Percentiles rank a stretch among this genome's conserved stretches.
These are phyloP conservation scores for Disparrhopalites patrizii DNA, from an alignment of 2,888 invertebrate genomes.

Conservation along the genomic window DNA sequence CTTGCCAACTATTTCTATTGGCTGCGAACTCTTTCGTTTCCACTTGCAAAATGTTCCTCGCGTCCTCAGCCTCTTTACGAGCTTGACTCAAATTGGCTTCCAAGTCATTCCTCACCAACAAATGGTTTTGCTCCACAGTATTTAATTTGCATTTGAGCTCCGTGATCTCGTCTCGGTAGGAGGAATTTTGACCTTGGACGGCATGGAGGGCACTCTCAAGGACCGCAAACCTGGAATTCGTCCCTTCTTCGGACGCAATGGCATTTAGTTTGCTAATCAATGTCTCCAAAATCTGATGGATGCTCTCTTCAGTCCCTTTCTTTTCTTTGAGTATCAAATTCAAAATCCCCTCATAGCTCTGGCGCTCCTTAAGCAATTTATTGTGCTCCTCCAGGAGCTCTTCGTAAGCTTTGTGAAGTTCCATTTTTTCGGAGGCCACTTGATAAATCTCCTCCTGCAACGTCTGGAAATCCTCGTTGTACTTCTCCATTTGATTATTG, in stretches of 20 bases:
- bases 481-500: conserved; percentile 31
- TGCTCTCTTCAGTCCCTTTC: conserved; percentile 29
- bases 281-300: conserved; percentile 33
- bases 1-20: conserved; percentile 19
- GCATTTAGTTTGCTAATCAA: conserved; percentile 35
- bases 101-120: neutral
- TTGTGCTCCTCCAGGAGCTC: conserved; percentile 31
- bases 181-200: conserved; percentile 40
- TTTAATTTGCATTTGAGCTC: conserved; percentile 20
- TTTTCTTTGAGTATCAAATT: conserved; percentile 40
- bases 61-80: neutral
- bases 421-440: conserved; percentile 25
- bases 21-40: conserved; percentile 28
- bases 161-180: conserved; percentile 34
- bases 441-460: conserved; percentile 29
- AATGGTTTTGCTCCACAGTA: conserved; percentile 4
- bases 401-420: conserved; percentile 31
- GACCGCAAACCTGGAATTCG: neutral
- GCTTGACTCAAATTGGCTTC: neutral
- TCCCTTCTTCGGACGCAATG: conserved; percentile 7
- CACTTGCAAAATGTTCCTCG: neutral
- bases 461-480: conserved; percentile 24
- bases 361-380: conserved; percentile 29
- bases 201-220: conserved; percentile 38
- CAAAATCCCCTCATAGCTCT: conserved; percentile 37